phyloP scores from a whole-genome alignment of 2,797 vertebrate species.

The Galaxias olidus region DNA sequence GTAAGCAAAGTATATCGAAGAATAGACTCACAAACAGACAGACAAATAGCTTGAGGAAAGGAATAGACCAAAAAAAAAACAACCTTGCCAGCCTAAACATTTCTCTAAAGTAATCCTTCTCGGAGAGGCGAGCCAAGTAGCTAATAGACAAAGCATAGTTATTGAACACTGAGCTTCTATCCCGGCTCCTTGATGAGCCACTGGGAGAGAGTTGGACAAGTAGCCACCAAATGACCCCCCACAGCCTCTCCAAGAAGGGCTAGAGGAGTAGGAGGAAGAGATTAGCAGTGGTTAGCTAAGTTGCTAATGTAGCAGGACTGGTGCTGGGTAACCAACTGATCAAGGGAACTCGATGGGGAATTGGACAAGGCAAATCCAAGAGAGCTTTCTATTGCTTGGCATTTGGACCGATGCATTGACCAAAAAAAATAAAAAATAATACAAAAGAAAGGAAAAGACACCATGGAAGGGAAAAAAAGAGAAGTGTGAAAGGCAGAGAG shows the following conservation, averaged over 20 bases:
- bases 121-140: constrained; percentile 11
- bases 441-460: constrained; percentile 14
- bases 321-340: constrained; percentile 54
- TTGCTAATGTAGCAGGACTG: background rate
- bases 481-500: constrained; percentile 19
- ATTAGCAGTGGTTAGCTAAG: constrained; percentile 33
- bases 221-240: constrained; percentile 38
- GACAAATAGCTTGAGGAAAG: no score
- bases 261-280: constrained; percentile 30
- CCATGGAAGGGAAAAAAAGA: background rate
- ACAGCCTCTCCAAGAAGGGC: constrained; percentile 32
- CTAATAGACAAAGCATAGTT: constrained; percentile 13
- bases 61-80: no score
- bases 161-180: constrained; percentile 12
- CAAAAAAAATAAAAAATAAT: constrained; percentile 42
- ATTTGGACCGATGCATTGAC: constrained; percentile 54
- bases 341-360: constrained; percentile 54
- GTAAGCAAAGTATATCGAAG: no score
- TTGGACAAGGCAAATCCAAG: constrained; percentile 31
- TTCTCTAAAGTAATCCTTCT: no score
- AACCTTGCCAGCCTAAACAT: no score
- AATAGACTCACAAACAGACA: no score
- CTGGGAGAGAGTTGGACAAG: constrained; percentile 39
- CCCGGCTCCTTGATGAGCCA: background rate
- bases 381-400: constrained; percentile 37